Evolutionary conservation across 2,797 vertebrate genomes (phyloP).

Genomic region (Sebastes jordani): DNA sequence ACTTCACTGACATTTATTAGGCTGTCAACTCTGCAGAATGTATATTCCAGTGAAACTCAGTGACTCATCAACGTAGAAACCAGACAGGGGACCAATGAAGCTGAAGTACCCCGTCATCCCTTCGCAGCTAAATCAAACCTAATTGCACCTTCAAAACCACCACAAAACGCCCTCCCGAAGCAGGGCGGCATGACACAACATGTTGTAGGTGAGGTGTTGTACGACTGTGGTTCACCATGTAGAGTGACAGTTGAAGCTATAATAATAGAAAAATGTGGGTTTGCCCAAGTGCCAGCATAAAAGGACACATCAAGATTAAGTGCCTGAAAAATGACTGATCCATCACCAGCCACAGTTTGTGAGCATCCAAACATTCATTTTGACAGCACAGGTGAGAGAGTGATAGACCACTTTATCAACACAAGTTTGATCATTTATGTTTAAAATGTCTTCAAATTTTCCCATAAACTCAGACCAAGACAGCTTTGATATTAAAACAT

Average conservation of each 20-base stretch:
- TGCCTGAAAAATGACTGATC: slow-evolving; percentile 27
- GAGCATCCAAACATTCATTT: background rate
- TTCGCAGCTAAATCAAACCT: slow-evolving; percentile 65
- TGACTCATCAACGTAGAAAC: slow-evolving; percentile 48
- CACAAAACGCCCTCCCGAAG: slow-evolving; percentile 57
- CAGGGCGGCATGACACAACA: slow-evolving; percentile 66
- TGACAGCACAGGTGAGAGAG: background rate
- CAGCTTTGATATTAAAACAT: background rate
- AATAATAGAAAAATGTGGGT: slow-evolving; percentile 53
- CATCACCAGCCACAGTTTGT: slow-evolving; percentile 8
- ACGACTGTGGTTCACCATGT: slow-evolving; percentile 32
- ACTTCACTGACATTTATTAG: background rate
- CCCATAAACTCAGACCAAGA: background rate
- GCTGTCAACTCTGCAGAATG: slow-evolving; percentile 10
- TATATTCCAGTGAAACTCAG: slow-evolving; percentile 43
- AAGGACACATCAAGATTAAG: slow-evolving; percentile 28
- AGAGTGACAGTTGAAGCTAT: slow-evolving; percentile 37
- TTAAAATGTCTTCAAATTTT: background rate
- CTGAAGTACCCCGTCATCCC: slow-evolving; percentile 54
- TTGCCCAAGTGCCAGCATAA: slow-evolving; percentile 21
- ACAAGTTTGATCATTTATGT: background rate
- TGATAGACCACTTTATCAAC: background rate
- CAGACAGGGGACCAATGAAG: slow-evolving; percentile 58
- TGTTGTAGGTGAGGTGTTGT: slow-evolving; percentile 58
- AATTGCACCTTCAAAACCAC: slow-evolving; percentile 67